phyloP scores from a whole-genome alignment of 2,113 vertebrate genomes.

The Bubalus kerabau region DNA sequence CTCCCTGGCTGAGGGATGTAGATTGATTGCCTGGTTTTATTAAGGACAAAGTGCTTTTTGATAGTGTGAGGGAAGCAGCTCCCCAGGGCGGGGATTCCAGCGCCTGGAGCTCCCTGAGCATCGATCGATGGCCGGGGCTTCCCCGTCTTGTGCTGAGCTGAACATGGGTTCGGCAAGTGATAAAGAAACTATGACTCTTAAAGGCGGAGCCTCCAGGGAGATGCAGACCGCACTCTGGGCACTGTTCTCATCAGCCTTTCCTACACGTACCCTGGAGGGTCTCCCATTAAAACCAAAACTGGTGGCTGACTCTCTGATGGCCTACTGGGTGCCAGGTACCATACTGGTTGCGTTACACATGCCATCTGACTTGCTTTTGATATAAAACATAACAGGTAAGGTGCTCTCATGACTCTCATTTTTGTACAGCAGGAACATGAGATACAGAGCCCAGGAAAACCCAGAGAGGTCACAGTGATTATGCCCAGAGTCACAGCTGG shows the following conservation, averaged over 20 bases:
- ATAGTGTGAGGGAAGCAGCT: constrained; percentile 65
- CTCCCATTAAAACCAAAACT: rapidly evolving
- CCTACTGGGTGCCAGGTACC: background rate
- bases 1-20: constrained; percentile 63
- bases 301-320: background rate
- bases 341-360: background rate
- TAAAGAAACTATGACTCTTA: background rate
- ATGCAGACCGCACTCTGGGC: rapidly evolving
- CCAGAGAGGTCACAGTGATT: background rate
- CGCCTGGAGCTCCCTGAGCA: background rate
- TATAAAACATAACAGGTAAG: background rate
- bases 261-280: rapidly evolving
- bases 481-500: background rate
- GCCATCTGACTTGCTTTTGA: background rate
- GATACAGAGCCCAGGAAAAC: background rate
- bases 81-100: constrained; percentile 71
- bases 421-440: background rate
- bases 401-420: background rate
- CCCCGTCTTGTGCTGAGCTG: constrained; percentile 24
- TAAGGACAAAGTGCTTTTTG: constrained; percentile 79
- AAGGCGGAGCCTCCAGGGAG: background rate
- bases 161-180: rapidly evolving
- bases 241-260: background rate
- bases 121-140: constrained; percentile 1
- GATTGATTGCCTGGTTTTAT: constrained; percentile 78